phyloP scores from a whole-genome alignment of 2,888 invertebrate genomes.

The Bugula neritina region DNA sequence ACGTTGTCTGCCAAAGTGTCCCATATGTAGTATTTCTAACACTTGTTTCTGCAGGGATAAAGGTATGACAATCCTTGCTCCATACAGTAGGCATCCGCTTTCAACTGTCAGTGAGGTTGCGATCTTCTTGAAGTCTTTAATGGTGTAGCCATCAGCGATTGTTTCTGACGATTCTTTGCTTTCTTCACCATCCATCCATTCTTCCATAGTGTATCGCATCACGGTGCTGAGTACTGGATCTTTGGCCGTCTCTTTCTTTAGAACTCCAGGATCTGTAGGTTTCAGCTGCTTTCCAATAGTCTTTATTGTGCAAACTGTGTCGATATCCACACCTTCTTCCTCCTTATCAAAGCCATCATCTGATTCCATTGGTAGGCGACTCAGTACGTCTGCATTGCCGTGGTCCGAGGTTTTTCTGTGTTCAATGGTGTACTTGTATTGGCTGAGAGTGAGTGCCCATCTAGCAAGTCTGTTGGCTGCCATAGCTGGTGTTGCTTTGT shows the following conservation, averaged over 20 bases:
- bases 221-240: slow-evolving; percentile 11
- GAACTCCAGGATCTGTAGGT: neutral
- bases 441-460: slow-evolving; percentile 30
- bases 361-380: slow-evolving; percentile 29
- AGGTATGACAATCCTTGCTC: slow-evolving; percentile 35
- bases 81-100: slow-evolving; percentile 34
- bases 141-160: neutral
- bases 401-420: slow-evolving; percentile 28
- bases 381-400: slow-evolving; percentile 31
- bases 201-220: too few relatives aligned
- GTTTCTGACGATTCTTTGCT: too few relatives aligned
- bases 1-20: slow-evolving; percentile 33
- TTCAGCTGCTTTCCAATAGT: slow-evolving; percentile 19
- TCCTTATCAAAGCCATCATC: slow-evolving; percentile 3
- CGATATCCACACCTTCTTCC: neutral
- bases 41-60: slow-evolving; percentile 30
- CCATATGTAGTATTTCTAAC: slow-evolving; percentile 33
- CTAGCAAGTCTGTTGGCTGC: slow-evolving; percentile 26
- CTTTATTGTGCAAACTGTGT: slow-evolving; percentile 1
- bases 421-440: slow-evolving; percentile 29
- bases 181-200: too few relatives aligned
- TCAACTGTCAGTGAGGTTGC: slow-evolving; percentile 28
- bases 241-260: slow-evolving; percentile 11
- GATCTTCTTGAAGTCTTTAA: neutral
- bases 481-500: slow-evolving; percentile 26